These are phyloP conservation scores for Pipistrellus pipistrellus DNA, from an alignment of 2,797 vertebrate species.

Conservation along the genomic window DNA sequence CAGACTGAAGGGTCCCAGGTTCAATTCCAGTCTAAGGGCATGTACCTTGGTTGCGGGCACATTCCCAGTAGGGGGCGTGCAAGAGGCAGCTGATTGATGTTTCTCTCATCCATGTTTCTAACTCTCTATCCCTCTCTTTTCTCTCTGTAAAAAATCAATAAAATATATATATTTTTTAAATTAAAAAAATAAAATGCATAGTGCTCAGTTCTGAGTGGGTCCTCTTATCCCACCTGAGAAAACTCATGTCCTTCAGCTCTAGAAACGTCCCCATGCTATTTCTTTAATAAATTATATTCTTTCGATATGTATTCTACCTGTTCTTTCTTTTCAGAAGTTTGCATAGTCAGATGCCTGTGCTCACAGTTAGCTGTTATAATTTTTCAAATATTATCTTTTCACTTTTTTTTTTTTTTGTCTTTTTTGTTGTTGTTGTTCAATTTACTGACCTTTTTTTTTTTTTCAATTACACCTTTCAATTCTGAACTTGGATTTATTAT, in stretches of 20 bases:
- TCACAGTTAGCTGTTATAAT: background rate
- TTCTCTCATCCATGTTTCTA: no score
- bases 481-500: background rate
- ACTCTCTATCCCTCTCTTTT: no score
- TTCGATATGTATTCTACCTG: background rate
- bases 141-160: no score
- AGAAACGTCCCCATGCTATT: background rate
- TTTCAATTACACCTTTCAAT: background rate
- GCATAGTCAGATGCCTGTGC: background rate
- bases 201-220: background rate
- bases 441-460: background rate
- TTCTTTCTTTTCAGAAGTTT: background rate
- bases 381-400: background rate
- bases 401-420: background rate
- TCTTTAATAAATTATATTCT: background rate
- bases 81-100: no score
- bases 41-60: no score
- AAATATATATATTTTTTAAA: no score
- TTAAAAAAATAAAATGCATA: no score
- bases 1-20: no score
- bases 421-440: background rate
- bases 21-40: no score
- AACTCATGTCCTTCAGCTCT: background rate
- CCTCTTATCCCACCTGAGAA: background rate
- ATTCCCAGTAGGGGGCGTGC: no score